Conservation (phyloP, 30 jellyfish, hydroid and myxozoan species). For the Calvadosia cruxmelitensis region DNA sequence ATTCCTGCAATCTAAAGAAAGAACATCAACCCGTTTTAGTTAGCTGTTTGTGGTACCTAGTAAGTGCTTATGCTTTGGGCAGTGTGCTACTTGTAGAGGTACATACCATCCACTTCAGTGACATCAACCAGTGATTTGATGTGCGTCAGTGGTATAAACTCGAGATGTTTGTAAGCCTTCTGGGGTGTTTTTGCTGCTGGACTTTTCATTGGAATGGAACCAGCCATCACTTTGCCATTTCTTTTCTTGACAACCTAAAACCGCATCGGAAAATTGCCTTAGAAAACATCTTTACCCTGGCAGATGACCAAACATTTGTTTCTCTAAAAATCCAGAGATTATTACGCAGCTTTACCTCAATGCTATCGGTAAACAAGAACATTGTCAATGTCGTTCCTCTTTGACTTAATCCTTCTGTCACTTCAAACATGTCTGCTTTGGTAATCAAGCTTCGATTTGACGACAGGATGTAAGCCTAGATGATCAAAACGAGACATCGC, state of each 20-base stretch:
- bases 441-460: slow-evolving; percentile 72
- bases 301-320: not conserved
- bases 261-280: not conserved
- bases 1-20: slow-evolving; percentile 39
- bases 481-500: not conserved
- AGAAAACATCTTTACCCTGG: not conserved
- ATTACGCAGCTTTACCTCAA: slow-evolving; percentile 47
- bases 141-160: slow-evolving; percentile 58
- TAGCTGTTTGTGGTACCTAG: too few species aligned
- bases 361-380: slow-evolving; percentile 90
- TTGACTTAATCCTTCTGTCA: slow-evolving; percentile 50
- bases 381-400: slow-evolving; percentile 60
- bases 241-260: not conserved
- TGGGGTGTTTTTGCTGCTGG: slow-evolving; percentile 76
- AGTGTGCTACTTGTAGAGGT: too few species aligned
- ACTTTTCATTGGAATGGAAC: slow-evolving; percentile 69
- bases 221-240: not conserved
- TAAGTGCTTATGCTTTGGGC: too few species aligned
- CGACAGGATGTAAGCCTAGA: slow-evolving; percentile 81
- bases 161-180: slow-evolving; percentile 70
- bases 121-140: slow-evolving; percentile 78
- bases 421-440: slow-evolving; percentile 70
- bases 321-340: not conserved
- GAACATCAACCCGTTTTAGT: too few species aligned
- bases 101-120: slow-evolving; percentile 52